phyloP scores from a whole-genome alignment of 2,888 invertebrate genomes.

The Chymomyza caudatula region DNA sequence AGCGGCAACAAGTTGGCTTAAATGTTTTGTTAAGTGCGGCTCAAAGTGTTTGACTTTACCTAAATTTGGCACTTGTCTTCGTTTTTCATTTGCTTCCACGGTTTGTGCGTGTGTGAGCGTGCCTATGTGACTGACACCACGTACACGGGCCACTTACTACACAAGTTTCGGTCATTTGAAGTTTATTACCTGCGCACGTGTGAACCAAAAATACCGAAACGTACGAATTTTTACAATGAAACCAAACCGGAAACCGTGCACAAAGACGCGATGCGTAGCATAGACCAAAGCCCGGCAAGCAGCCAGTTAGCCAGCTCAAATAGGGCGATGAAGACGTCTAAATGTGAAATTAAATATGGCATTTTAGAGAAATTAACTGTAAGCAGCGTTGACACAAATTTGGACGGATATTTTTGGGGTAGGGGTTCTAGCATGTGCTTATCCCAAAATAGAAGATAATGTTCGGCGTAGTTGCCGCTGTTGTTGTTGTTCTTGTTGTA shows the following conservation, averaged over 20 bases:
- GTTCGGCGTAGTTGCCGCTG: background rate
- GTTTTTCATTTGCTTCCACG: conserved; percentile 11
- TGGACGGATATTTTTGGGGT: background rate
- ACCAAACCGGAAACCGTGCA: conserved; percentile 63
- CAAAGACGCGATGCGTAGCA: conserved; percentile 14
- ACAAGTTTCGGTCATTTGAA: conserved; percentile 64
- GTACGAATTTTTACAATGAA: conserved; percentile 59
- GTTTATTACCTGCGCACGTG: conserved; percentile 71
- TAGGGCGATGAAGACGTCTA: conserved; percentile 65
- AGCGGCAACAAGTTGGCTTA: conserved; percentile 17
- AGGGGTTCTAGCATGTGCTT: background rate
- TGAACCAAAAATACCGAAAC: conserved; percentile 73
- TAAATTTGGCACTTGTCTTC: conserved; percentile 52
- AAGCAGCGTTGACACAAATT: conserved; percentile 46
- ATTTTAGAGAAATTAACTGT: conserved; percentile 60
- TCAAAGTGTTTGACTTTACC: conserved; percentile 54
- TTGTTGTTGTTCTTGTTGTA: background rate
- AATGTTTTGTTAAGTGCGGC: conserved; percentile 42
- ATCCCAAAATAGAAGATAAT: background rate
- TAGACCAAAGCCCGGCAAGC: conserved; percentile 10
- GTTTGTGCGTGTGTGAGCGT: background rate
- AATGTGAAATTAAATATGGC: conserved; percentile 67
- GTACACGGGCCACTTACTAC: conserved; percentile 51
- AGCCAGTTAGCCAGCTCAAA: conserved; percentile 18
- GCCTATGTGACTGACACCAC: conserved; percentile 16